Conservation (phyloP, 1,140 invertebrate species). For the Cydia splendana region DNA sequence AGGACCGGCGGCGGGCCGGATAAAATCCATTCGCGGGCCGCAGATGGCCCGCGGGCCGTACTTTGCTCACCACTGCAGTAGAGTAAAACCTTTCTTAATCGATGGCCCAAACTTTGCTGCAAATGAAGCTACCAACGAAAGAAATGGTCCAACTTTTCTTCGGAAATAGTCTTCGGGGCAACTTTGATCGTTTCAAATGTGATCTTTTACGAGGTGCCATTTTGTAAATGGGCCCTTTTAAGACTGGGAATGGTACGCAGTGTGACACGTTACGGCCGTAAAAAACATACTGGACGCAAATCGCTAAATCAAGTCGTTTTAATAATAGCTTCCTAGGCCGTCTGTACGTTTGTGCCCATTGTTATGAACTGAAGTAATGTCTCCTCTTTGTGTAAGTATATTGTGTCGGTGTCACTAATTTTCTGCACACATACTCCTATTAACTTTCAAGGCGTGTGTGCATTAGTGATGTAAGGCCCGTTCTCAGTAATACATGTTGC, state of each 20-base stretch:
- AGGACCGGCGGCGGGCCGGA: too few species aligned
- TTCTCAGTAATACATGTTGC: conserved; percentile 17
- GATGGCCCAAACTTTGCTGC: conserved; percentile 34
- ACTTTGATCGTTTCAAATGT: conserved; percentile 38
- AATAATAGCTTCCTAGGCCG: too few species aligned
- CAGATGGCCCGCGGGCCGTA: too few species aligned
- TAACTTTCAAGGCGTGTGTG: conserved; percentile 15
- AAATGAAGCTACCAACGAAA: conserved; percentile 21
- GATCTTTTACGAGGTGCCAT: conserved; percentile 33
- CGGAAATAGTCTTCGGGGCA: conserved; percentile 12
- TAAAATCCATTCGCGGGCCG: too few species aligned
- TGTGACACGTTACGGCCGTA: background rate
- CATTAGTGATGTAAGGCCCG: conserved; percentile 1
- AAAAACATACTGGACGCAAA: background rate
- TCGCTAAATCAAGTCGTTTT: background rate
- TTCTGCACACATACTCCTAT: conserved; percentile 4
- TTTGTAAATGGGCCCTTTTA: conserved; percentile 24
- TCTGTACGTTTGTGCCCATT: background rate
- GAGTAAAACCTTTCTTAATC: conserved; percentile 37
- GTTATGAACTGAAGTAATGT: background rate
- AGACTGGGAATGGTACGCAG: conserved; percentile 8
- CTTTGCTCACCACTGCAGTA: too few species aligned
- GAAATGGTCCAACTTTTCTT: conserved; percentile 40
- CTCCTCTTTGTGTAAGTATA: background rate
- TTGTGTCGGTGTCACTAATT: background rate